Conservation (phyloP, 2,797 vertebrate genomes). For the Ficedula albicollis region DNA sequence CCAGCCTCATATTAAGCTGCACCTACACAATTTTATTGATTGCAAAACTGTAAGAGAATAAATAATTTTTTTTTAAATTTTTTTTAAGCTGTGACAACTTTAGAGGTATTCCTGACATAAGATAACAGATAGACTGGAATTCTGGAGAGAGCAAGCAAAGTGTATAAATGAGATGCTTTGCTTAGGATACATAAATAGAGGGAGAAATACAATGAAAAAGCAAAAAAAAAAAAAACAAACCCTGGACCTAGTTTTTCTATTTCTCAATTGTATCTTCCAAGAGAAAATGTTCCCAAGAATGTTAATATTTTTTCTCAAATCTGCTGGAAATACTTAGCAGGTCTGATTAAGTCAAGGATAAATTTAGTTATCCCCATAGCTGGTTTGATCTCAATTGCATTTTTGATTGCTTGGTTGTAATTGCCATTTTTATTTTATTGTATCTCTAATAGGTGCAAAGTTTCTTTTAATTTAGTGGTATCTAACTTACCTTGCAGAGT, state of each 20-base stretch:
- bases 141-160: neutral
- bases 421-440: conserved; percentile 30
- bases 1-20: neutral
- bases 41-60: conserved; percentile 1
- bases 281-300: neutral
- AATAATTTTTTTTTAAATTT: neutral
- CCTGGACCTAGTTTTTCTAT: neutral
- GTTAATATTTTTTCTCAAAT: neutral
- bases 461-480: conserved; percentile 53
- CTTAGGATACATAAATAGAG: neutral
- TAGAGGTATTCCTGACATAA: neutral
- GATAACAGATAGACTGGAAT: neutral
- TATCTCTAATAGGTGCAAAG: conserved; percentile 35
- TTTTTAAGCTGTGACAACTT: neutral
- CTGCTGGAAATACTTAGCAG: neutral
- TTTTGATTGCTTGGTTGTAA: neutral
- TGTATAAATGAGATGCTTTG: neutral
- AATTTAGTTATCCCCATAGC: neutral
- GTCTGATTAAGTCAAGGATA: conserved; percentile 9
- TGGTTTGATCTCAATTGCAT: neutral
- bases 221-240: neutral
- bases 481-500: conserved; percentile 56
- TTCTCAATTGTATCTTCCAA: neutral
- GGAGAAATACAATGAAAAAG: neutral
- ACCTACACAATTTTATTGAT: neutral